Conservation (phyloP, 2,888 invertebrate species). For the Saturnia japonica region DNA sequence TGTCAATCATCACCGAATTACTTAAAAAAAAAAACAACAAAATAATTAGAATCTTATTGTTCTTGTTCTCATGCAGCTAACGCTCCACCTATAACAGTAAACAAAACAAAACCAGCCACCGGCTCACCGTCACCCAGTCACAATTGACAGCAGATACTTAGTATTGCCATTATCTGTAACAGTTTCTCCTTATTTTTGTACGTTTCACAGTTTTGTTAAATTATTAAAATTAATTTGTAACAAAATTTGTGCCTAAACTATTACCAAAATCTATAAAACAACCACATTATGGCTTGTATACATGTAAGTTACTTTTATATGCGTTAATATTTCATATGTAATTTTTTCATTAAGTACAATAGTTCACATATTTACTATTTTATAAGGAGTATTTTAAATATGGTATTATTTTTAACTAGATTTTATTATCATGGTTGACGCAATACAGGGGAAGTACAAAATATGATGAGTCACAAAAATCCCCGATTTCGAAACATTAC, state of each 20-base stretch:
- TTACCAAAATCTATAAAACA: background rate
- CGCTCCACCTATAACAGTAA: background rate
- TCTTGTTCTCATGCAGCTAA: background rate
- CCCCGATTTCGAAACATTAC: conserved; percentile 38
- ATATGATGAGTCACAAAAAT: conserved; percentile 55
- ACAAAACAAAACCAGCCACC: background rate
- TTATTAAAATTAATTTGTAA: background rate
- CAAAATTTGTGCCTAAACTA: background rate
- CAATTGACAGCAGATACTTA: background rate
- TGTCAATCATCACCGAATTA: background rate
- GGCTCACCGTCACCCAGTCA: no score
- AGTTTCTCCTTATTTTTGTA: background rate
- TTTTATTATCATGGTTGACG: conserved; percentile 32
- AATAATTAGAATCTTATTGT: background rate
- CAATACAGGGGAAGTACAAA: conserved; percentile 55
- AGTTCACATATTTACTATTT: conserved; percentile 20
- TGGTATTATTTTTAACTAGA: conserved; percentile 34
- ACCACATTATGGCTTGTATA: background rate
- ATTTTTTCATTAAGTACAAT: background rate
- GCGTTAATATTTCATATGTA: background rate
- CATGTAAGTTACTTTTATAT: background rate
- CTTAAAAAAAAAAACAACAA: background rate
- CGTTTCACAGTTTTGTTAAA: background rate
- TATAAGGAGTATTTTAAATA: conserved; percentile 27
- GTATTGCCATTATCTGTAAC: background rate